Evolutionary conservation across 2,797 vertebrate genomes (phyloP).

Genomic region (Columba guinea): DNA sequence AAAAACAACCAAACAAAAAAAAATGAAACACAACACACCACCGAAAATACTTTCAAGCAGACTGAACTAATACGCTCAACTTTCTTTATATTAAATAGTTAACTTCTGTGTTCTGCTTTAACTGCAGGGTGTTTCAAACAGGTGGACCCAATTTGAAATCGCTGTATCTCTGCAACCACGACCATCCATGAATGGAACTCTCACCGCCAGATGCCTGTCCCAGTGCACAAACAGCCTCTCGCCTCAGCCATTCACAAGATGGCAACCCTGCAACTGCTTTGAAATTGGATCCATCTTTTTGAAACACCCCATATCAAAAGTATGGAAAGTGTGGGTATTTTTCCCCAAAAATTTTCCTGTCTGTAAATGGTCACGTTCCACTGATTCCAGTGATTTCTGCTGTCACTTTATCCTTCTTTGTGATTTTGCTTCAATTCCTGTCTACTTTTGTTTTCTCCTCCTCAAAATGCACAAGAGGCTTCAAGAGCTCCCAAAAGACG

Average conservation of each 20-base stretch:
- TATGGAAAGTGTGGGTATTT: not conserved
- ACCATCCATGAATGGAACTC: too few species aligned
- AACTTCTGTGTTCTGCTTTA: not conserved
- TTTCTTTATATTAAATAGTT: not conserved
- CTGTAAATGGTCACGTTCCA: not conserved
- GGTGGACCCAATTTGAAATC: too few species aligned
- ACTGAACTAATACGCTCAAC: not conserved
- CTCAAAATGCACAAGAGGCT: not conserved
- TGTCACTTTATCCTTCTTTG: not conserved
- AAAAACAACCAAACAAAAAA: too few species aligned
- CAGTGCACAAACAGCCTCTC: too few species aligned
- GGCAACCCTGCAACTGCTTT: too few species aligned
- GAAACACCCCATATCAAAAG: not conserved
- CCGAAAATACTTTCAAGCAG: not conserved
- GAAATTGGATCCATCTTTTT: too few species aligned
- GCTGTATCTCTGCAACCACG: too few species aligned
- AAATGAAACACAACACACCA: not conserved
- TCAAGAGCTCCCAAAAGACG: not conserved
- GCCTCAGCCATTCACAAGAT: too few species aligned
- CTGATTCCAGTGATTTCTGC: not conserved
- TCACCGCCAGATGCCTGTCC: too few species aligned
- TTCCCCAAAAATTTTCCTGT: not conserved
- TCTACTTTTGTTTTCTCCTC: not conserved
- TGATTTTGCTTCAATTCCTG: not conserved
- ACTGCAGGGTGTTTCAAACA: not conserved